Evolutionary conservation across 92 coral and sea anemone species (phyloP).

Genomic region (Diadumene lineata): DNA sequence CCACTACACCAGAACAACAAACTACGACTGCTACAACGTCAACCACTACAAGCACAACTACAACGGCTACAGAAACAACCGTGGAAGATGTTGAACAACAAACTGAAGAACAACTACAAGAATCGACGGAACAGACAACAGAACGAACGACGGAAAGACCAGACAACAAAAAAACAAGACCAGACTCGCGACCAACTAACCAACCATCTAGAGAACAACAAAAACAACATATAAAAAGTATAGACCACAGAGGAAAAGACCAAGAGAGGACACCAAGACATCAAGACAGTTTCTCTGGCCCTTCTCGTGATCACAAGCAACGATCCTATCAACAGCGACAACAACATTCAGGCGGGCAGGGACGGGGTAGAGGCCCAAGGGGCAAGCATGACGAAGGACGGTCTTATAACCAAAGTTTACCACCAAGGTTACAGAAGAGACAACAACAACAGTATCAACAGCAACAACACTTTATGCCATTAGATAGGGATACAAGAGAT

Average conservation of each 20-base stretch:
- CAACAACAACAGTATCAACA: constrained; percentile 84
- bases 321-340: constrained; percentile 66
- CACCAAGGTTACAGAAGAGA: constrained; percentile 83
- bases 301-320: constrained; percentile 36
- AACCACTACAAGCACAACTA: too few relatives aligned
- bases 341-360: constrained; percentile 63
- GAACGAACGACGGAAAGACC: constrained; percentile 10
- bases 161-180: constrained; percentile 18
- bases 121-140: not conserved
- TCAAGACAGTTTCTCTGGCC: not conserved
- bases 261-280: constrained; percentile 2
- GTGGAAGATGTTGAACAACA: not conserved
- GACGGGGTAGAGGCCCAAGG: constrained; percentile 65
- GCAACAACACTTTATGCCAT: constrained; percentile 42
- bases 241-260: constrained; percentile 17
- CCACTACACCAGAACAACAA: constrained; percentile 13
- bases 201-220: constrained; percentile 21
- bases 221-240: constrained; percentile 3
- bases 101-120: not conserved
- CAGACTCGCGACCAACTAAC: constrained; percentile 4
- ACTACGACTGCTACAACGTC: not conserved
- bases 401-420: constrained; percentile 72
- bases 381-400: constrained; percentile 76
- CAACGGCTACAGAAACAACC: not conserved
- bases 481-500: constrained; percentile 28